These are phyloP conservation scores for Micropterix aruncella DNA, from an alignment of 2,888 invertebrate species.

Conservation along the genomic window DNA sequence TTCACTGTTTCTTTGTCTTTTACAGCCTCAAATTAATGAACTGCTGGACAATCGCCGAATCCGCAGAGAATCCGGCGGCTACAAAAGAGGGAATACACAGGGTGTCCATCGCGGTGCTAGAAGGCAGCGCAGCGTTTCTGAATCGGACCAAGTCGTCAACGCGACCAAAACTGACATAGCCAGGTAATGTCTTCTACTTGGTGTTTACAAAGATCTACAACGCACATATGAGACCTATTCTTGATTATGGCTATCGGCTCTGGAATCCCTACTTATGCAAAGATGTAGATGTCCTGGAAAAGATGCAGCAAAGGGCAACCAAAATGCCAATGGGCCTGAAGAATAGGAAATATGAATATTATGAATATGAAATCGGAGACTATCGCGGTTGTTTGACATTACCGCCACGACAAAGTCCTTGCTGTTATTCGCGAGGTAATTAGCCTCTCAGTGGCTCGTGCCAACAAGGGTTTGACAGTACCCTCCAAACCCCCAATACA, in stretches of 20 bases:
- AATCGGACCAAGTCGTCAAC: background rate
- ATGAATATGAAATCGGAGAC: no score
- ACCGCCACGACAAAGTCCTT: no score
- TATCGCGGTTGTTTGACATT: no score
- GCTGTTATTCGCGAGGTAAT: no score
- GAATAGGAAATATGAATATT: no score
- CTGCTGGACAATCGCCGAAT: conserved; percentile 29
- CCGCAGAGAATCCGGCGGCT: conserved; percentile 15
- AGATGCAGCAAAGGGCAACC: background rate
- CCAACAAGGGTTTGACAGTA: no score
- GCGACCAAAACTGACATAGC: background rate
- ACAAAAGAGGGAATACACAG: background rate
- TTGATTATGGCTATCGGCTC: background rate
- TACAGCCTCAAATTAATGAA: conserved; percentile 42
- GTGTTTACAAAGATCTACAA: background rate
- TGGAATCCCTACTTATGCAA: background rate
- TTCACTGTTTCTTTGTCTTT: no score
- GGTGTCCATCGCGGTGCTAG: background rate
- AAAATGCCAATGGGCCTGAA: no score
- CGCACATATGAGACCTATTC: no score
- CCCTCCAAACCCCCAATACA: no score
- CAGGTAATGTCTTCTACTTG: background rate
- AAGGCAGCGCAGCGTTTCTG: background rate
- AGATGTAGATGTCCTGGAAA: background rate
- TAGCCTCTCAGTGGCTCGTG: no score